A percentile compares a stretch with the other conserved stretches of the same genome.
phyloP scores from a whole-genome alignment of 2,888 invertebrate species.

The Caenorhabditis plicata region DNA sequence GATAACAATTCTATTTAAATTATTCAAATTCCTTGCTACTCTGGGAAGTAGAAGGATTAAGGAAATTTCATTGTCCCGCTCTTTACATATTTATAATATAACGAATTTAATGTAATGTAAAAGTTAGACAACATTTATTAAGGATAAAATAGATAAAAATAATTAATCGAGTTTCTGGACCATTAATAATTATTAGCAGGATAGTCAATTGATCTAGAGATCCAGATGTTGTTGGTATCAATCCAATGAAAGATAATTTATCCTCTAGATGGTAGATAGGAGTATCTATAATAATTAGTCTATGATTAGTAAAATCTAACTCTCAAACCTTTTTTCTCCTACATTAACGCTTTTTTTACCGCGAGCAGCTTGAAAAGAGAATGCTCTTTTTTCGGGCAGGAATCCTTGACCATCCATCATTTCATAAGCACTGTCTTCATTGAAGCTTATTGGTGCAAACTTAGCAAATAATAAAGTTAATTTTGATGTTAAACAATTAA shows the following conservation, averaged over 20 bases:
- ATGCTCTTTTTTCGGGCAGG: conserved; percentile 20
- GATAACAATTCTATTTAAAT: no score
- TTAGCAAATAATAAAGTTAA: conserved; percentile 2
- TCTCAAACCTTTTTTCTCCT: conserved; percentile 22
- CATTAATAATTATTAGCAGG: no score
- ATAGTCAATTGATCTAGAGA: no score
- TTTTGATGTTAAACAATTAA: conserved; percentile 5
- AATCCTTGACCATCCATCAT: conserved; percentile 11
- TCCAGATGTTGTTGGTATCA: no score
- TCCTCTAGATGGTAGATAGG: conserved; percentile 35
- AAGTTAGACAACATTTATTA: no score
- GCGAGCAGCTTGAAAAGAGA: conserved; percentile 31
- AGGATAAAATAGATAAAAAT: no score
- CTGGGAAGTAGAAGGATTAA: no score
- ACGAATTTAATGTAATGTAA: no score
- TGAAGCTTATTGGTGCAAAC: conserved; percentile 18
- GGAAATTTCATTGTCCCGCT: no score
- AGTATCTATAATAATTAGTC: conserved; percentile 17
- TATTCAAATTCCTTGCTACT: no score
- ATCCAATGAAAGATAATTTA: conserved; percentile 3
- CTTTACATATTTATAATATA: no score
- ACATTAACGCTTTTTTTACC: conserved; percentile 27
- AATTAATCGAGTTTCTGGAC: no score
- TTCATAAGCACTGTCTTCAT: conserved; percentile 8
- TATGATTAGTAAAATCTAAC: background rate